Percentiles rank a stretch among this genome's conserved stretches.
Evolutionary conservation across 2,797 vertebrate species (phyloP).

Genomic region (Sebastes steindachneri): DNA sequence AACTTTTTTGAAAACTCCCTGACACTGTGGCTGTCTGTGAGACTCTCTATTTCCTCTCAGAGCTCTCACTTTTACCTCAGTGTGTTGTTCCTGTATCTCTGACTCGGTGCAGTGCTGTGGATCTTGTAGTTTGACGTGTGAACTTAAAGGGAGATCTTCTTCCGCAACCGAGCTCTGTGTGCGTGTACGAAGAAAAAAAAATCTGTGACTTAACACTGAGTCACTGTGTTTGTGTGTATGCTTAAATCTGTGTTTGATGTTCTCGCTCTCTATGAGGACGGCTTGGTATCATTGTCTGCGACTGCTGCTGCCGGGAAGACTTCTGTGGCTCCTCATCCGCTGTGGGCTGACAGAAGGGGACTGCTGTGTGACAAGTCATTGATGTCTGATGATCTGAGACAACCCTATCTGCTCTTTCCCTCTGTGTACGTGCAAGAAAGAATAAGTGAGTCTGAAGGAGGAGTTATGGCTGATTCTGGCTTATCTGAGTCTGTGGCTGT

Average conservation of each 20-base stretch:
- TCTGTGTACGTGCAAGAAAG: neutral
- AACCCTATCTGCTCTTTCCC: constrained; percentile 37
- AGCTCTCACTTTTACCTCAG: constrained; percentile 19
- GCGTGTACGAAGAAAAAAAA: neutral
- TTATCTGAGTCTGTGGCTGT: neutral
- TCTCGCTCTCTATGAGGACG: constrained; percentile 19
- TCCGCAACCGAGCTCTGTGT: constrained; percentile 4
- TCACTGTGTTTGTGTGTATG: constrained; percentile 33
- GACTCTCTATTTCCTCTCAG: constrained; percentile 8
- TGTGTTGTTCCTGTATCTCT: constrained; percentile 44
- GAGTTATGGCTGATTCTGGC: neutral
- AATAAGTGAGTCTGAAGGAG: constrained; percentile 22
- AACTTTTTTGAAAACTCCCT: constrained; percentile 28
- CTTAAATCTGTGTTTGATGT: constrained; percentile 47
- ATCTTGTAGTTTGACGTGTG: constrained; percentile 39
- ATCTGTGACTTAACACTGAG: constrained; percentile 42
- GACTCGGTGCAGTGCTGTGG: constrained; percentile 28
- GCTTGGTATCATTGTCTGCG: constrained; percentile 52
- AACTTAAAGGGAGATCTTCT: constrained; percentile 53
- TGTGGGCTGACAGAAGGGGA: constrained; percentile 57
- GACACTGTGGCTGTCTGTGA: constrained; percentile 7
- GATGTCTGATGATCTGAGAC: constrained; percentile 70
- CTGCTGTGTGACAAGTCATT: constrained; percentile 67
- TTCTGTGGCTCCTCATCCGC: constrained; percentile 51
- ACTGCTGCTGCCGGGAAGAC: constrained; percentile 56